These are phyloP conservation scores for Onychorhynchus coronatus DNA, from an alignment of 2,113 vertebrate species.

Conservation along the genomic window DNA sequence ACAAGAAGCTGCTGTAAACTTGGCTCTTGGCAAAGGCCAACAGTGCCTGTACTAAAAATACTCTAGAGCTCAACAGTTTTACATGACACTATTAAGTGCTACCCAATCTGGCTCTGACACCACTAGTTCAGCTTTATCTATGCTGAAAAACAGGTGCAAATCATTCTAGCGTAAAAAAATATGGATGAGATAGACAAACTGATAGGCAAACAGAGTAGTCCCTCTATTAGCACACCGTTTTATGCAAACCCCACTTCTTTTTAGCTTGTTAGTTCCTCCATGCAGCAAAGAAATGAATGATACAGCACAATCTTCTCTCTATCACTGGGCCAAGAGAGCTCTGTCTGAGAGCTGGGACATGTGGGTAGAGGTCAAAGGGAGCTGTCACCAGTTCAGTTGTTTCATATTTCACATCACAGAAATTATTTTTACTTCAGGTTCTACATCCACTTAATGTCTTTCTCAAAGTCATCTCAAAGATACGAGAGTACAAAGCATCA, in stretches of 20 bases:
- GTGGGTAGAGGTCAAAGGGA: background rate
- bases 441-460: background rate
- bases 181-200: background rate
- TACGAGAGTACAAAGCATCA: background rate
- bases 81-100: background rate
- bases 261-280: background rate
- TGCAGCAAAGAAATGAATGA: background rate
- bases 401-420: background rate
- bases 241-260: background rate
- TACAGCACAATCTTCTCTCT: background rate
- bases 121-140: background rate
- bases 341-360: background rate
- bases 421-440: background rate
- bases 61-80: background rate
- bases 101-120: background rate
- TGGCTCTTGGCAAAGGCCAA: background rate
- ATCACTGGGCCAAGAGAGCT: background rate
- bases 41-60: background rate
- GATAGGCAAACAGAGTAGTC: background rate
- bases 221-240: background rate
- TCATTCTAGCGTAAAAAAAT: conserved; percentile 21
- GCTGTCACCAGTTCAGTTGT: background rate
- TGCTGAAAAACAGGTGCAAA: conserved; percentile 39
- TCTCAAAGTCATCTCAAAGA: background rate
- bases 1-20: background rate